Conservation (phyloP, 1,140 invertebrate species). For the Tribolium madens region DNA sequence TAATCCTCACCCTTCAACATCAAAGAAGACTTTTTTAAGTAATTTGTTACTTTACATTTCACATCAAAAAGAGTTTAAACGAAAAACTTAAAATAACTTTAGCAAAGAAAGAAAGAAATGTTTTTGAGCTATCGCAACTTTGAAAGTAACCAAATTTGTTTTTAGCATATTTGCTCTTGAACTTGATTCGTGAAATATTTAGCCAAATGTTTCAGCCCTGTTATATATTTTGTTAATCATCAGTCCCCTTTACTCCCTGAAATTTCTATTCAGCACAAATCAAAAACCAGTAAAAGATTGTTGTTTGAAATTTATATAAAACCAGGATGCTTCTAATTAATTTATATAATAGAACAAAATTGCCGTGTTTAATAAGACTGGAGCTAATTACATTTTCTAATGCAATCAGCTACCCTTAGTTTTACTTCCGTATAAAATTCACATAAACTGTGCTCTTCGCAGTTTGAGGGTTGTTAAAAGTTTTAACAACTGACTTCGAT, state of each 20-base stretch:
- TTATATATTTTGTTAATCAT: too few species aligned
- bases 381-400: slow-evolving; percentile 3
- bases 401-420: slow-evolving; percentile 1
- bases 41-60: slow-evolving; percentile 19
- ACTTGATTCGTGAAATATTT: too few species aligned
- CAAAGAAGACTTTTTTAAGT: background rate
- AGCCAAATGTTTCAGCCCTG: background rate
- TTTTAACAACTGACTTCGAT: background rate
- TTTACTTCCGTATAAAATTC: slow-evolving; percentile 7
- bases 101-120: background rate
- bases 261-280: too few species aligned
- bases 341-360: background rate
- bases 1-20: slow-evolving; percentile 1
- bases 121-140: background rate
- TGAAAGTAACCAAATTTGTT: background rate
- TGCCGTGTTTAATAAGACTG: background rate
- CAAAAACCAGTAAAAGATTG: too few species aligned
- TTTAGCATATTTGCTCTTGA: background rate
- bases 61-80: background rate
- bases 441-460: background rate
- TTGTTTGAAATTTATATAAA: background rate
- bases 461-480: background rate
- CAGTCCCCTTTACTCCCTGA: too few species aligned
- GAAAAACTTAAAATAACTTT: background rate
- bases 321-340: background rate